These are phyloP conservation scores for Sclerodermus sp. DNA, from an alignment of 2,888 invertebrate genomes.

Conservation along the genomic window DNA sequence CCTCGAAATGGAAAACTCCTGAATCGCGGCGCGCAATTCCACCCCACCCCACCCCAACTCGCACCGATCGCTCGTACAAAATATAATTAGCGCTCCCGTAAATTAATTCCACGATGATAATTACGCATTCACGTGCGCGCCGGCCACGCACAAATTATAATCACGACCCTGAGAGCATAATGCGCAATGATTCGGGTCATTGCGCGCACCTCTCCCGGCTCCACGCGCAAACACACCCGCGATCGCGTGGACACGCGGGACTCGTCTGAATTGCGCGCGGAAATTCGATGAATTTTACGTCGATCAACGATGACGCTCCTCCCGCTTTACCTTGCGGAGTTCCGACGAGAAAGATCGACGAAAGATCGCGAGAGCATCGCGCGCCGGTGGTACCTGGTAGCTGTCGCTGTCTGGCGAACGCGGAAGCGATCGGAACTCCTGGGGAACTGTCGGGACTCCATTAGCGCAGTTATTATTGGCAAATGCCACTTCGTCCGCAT, in stretches of 20 bases:
- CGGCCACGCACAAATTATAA: constrained; percentile 48
- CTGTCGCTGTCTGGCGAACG: no score
- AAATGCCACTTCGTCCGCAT: constrained; percentile 29
- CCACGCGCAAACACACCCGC: neutral
- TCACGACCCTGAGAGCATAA: constrained; percentile 44
- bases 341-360: no score
- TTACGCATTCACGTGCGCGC: constrained; percentile 50
- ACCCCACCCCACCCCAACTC: no score
- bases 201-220: constrained; percentile 20
- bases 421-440: neutral
- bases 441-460: constrained; percentile 13
- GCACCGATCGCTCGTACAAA: no score
- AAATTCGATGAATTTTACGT: neutral
- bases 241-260: neutral
- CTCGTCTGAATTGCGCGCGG: neutral
- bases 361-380: no score
- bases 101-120: constrained; percentile 42
- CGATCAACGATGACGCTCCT: no score
- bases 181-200: constrained; percentile 46
- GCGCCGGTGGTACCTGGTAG: no score
- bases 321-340: no score
- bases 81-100: constrained; percentile 40
- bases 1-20: neutral
- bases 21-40: no score
- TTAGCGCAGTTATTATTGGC: constrained; percentile 34